Base-by-base conservation (phyloP, 2,113 vertebrate genomes). In the Accipiter virgatus region DNA sequence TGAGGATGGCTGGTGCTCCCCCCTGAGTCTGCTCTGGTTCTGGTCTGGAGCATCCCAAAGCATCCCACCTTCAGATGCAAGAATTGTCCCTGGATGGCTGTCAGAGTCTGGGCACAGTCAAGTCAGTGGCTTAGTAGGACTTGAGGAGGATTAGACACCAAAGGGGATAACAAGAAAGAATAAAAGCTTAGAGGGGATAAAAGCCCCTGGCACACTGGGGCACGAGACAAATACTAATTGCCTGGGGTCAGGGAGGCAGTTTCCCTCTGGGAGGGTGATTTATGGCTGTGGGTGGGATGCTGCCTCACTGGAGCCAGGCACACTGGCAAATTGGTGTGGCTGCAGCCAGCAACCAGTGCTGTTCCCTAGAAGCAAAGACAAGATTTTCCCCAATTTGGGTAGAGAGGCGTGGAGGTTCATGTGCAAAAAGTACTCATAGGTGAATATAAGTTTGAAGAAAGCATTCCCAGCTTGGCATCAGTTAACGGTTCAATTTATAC, bases 161-260 rank as follows among this genome's bases (percentile, higher is more conserved):
- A 87, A 82, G 20, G 75, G 88, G 92, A 95, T 95, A 96, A 93
- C 82, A 88, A 82, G 63, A 86, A 79, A 78, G 73, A 58, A 93
- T 78, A 68, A 93, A 50, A 59, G 87, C 61, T 78, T 81, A 88
- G 32, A 58, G 59, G 40, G 42, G 72, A 92, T 86, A 73, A 92
- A 94, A 78, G 56, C 63, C 53, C 47, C 32, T 7, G 25, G 53
- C 17, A 6, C 90, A 65, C 27, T 2, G 2, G 50, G n/a, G 50
- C 6, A 21, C 23, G 12, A 94, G 85, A 85, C 77, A 92, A 95
- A 82, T 47, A 27, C 70, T 82, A 88, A 95, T 79, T 78, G 81
- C 45, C 72, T 1, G 2, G 36, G 77, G n/a, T 18, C 56, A 48
- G 40, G 48, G 34, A 81, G 62, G 75, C 61, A 63, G 67, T 29